These are phyloP conservation scores for Euspilapteryx auroguttella DNA, from an alignment of 2,888 invertebrate genomes.

Conservation along the genomic window DNA sequence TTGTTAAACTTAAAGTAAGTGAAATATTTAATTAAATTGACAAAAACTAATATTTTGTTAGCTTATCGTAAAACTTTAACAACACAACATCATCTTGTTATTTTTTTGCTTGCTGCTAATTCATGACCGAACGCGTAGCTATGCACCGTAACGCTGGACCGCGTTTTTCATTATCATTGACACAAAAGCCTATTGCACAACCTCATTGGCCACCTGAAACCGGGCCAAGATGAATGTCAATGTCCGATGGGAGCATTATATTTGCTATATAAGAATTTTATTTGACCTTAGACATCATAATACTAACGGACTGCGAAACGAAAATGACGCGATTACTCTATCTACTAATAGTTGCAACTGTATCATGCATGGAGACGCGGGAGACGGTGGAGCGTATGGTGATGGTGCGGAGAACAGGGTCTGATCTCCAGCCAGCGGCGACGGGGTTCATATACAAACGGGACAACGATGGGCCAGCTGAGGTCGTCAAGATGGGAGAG, in stretches of 20 bases:
- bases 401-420: conserved; percentile 55
- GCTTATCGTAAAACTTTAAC: too few species aligned
- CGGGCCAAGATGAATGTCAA: conserved; percentile 49
- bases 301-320: conserved; percentile 21
- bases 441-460: conserved; percentile 61
- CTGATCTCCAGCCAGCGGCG: conserved; percentile 62
- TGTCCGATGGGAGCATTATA: conserved; percentile 31
- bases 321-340: conserved; percentile 32
- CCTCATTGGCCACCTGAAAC: conserved; percentile 40
- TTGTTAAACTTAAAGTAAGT: too few species aligned
- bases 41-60: too few species aligned
- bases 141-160: conserved; percentile 45
- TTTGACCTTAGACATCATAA: conserved; percentile 43
- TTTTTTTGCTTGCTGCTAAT: too few species aligned
- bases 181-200: conserved; percentile 54
- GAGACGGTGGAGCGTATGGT: conserved; percentile 56
- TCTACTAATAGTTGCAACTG: conserved; percentile 15
- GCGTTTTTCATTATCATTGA: conserved; percentile 57
- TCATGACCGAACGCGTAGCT: conserved; percentile 30
- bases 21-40: too few species aligned
- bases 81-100: too few species aligned
- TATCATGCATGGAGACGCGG: conserved; percentile 40
- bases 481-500: conserved; percentile 46
- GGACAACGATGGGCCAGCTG: conserved; percentile 42
- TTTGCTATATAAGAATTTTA: conserved; percentile 44